These are phyloP conservation scores for Apodemia mormo DNA, from an alignment of 2,888 invertebrate genomes.

Conservation along the genomic window DNA sequence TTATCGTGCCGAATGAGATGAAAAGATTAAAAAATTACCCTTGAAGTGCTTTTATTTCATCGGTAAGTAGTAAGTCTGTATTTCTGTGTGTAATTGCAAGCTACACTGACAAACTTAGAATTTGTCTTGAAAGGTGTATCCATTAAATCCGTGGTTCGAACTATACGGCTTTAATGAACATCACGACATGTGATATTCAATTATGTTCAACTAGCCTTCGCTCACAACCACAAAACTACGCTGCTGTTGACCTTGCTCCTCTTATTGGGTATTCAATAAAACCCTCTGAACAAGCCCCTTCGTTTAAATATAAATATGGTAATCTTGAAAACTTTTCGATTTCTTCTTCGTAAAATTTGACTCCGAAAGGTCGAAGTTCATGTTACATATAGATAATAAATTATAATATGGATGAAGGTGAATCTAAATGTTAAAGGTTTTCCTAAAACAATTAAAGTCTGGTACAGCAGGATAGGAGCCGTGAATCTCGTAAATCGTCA, in stretches of 20 bases:
- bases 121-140: too few relatives aligned
- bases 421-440: not conserved
- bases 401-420: not conserved
- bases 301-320: constrained; percentile 7
- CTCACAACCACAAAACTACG: not conserved
- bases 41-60: too few relatives aligned
- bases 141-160: not conserved
- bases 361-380: not conserved
- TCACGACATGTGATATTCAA: constrained; percentile 2
- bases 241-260: constrained; percentile 13
- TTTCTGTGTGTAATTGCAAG: too few relatives aligned
- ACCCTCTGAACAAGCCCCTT: not conserved
- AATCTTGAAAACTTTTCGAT: constrained; percentile 3
- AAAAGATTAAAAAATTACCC: too few relatives aligned
- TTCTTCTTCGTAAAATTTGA: not conserved
- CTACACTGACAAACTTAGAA: too few relatives aligned
- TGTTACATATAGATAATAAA: not conserved
- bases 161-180: not conserved
- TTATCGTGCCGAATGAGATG: too few relatives aligned
- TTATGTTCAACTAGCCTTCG: not conserved
- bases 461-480: too few relatives aligned
- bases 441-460: too few relatives aligned
- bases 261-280: constrained; percentile 18
- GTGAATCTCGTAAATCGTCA: too few relatives aligned
- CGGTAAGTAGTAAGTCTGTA: too few relatives aligned